A percentile compares a stretch with the other conserved stretches of the same genome.
Evolutionary conservation across 2,797 vertebrate species (phyloP).

Genomic region (Rhinogobio ventralis): DNA sequence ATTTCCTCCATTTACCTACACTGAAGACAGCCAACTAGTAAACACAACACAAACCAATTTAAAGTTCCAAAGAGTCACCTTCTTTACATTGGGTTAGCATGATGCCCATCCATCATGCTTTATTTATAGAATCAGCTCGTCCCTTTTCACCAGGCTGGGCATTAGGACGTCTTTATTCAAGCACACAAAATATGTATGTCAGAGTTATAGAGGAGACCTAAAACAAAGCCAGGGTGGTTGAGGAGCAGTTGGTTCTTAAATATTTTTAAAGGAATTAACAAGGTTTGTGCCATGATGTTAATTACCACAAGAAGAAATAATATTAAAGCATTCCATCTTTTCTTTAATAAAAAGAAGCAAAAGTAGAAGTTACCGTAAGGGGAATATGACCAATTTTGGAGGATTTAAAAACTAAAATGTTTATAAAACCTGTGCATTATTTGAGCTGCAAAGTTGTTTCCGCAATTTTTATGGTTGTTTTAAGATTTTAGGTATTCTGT

Average conservation of each 20-base stretch:
- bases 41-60: constrained; percentile 31
- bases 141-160: constrained; percentile 7
- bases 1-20: constrained; percentile 42
- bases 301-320: not conserved
- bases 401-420: not conserved
- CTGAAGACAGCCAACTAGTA: constrained; percentile 13
- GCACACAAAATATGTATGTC: constrained; percentile 37
- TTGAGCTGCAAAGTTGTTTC: not conserved
- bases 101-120: constrained; percentile 41
- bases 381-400: not conserved
- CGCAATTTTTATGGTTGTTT: not conserved
- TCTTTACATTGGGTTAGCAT: constrained; percentile 32
- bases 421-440: not conserved
- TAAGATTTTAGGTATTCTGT: not conserved
- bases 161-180: constrained; percentile 44
- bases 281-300: not conserved
- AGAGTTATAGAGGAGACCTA: constrained; percentile 32
- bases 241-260: not conserved
- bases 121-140: constrained; percentile 39
- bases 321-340: not conserved
- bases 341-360: not conserved
- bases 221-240: constrained; percentile 41
- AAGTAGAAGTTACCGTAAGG: not conserved
- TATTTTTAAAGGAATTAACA: not conserved
- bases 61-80: constrained; percentile 42